phyloP scores from a whole-genome alignment of 2,797 vertebrate genomes.

The Coregonus sp. region DNA sequence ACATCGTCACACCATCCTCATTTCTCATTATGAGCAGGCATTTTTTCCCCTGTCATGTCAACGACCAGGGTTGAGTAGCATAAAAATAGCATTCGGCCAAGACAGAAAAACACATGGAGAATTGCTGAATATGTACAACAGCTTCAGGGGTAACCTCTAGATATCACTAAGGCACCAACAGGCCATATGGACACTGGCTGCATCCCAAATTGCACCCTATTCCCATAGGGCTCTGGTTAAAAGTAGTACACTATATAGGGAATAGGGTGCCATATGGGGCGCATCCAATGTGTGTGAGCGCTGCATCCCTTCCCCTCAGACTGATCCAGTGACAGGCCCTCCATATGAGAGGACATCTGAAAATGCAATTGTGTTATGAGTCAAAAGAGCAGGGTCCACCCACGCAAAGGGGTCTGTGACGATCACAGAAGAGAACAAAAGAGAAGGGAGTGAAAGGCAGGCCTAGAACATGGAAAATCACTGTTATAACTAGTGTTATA shows the following conservation, averaged over 20 bases:
- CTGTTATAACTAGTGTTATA: too few relatives aligned
- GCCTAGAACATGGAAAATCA: too few relatives aligned
- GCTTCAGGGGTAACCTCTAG: conserved; percentile 72
- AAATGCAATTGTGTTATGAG: conserved; percentile 71
- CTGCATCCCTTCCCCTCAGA: conserved; percentile 53
- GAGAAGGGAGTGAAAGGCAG: not conserved
- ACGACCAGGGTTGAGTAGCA: conserved; percentile 30
- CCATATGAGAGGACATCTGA: conserved; percentile 73
- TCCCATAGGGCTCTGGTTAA: conserved; percentile 19
- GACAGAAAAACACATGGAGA: conserved; percentile 33
- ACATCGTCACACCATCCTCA: not conserved
- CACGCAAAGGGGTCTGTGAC: conserved; percentile 50
- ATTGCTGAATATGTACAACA: conserved; percentile 67
- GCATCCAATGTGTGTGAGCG: conserved; percentile 41
- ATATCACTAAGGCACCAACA: conserved; percentile 44
- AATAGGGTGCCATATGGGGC: not conserved
- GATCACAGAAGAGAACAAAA: conserved; percentile 37
- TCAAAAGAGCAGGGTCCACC: conserved; percentile 65
- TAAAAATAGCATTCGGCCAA: conserved; percentile 64
- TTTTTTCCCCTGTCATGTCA: conserved; percentile 32
- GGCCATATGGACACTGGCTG: not conserved
- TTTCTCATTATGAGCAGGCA: not conserved
- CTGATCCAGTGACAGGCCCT: conserved; percentile 55
- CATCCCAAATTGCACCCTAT: not conserved
- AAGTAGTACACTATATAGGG: not conserved